phyloP scores from a whole-genome alignment of 2,797 vertebrate species.

The Thamnophis elegans region DNA sequence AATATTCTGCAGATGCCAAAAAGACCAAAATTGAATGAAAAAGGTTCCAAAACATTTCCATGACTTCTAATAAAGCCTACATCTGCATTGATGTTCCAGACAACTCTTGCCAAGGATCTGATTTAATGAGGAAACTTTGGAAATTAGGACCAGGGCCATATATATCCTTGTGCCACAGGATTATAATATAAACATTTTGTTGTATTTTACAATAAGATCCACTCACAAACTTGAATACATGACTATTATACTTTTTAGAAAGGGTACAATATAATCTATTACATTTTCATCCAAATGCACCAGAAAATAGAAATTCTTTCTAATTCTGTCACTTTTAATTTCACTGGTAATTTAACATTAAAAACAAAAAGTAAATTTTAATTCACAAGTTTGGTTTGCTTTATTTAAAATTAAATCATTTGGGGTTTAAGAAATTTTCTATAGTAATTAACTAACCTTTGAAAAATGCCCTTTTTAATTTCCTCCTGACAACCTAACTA shows the following conservation, averaged over 20 bases:
- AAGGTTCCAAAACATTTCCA: neutral
- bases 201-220: slow-evolving; percentile 22
- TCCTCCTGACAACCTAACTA: slow-evolving; percentile 47
- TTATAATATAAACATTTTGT: neutral
- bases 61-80: neutral
- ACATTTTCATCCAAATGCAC: slow-evolving; percentile 21
- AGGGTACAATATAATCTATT: neutral
- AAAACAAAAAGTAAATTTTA: slow-evolving; percentile 59
- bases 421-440: slow-evolving; percentile 67
- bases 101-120: neutral
- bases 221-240: neutral
- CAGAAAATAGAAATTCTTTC: slow-evolving; percentile 39
- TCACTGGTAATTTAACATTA: slow-evolving; percentile 54
- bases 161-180: neutral
- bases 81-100: neutral
- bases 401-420: slow-evolving; percentile 62
- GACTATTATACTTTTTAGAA: neutral
- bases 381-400: slow-evolving; percentile 49
- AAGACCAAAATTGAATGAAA: neutral
- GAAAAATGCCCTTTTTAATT: slow-evolving; percentile 62
- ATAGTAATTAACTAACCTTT: slow-evolving; percentile 70
- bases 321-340: slow-evolving; percentile 53
- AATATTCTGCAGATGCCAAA: neutral
- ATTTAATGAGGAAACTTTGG: neutral
- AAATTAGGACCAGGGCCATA: neutral